Evolutionary conservation across 2,888 invertebrate species (phyloP), one percentile per base, ranked within the genome.

Genomic region (Cephus nigrinus): DNA sequence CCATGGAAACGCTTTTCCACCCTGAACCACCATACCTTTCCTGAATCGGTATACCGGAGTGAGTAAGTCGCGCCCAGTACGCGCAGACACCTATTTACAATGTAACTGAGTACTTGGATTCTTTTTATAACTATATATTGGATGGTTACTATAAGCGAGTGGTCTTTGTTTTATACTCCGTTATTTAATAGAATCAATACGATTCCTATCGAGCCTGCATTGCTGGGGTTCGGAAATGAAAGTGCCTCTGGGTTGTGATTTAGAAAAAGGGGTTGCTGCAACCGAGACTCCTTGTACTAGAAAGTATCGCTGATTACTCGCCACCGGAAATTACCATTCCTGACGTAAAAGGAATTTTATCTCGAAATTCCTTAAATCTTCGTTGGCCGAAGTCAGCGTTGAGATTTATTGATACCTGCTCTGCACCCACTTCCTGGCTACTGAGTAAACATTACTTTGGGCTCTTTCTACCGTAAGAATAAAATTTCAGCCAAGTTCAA

Each of bases 251-350:
- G 33, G 36, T 71, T 72, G 77, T 82, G 76, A 82, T 82, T 80
- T 79, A 80, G 76, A 81, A 81, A 81, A 81, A 81, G 75, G 69
- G 75, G 72, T 75, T 78, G 77, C 55, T 55, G 76, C 71, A 31
- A 23, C 12, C 71, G 71, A 71, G 55, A 23, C 55, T 55, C 55
- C 23, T 55, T 55, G 55, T 40, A 55, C 23, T 9, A 23, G 55
- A 55, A 55, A 55, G 55, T 55, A 55, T 55, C 55, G 55, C 23
- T 55, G 55, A 55, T 55, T 55, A 23, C 55, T 55, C 23, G 55
- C 55, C 23, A 55, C 55, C 55, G 55, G 55, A 55, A 55, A 55
- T 55, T 55, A 55, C 55, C 23, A 55, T 55, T 55, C 55, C 55
- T 55, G 55, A 55, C 71, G 31, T 32, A 30, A 30, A 71, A 30